Conservation (phyloP, 2,888 invertebrate species). For the Polydrusus tereticollis region DNA sequence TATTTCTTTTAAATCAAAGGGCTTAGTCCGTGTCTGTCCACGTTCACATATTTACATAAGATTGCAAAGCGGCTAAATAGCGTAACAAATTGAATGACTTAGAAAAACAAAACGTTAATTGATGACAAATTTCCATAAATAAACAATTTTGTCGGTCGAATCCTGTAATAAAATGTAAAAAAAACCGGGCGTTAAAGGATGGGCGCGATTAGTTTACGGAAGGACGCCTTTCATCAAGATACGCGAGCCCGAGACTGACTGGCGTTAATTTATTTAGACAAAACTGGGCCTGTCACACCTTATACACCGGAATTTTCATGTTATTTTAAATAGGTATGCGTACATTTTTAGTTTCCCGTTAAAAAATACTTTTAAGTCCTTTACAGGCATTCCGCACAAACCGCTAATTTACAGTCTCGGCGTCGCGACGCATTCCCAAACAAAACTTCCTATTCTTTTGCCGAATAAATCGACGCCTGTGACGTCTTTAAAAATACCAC, state of each 20-base stretch:
- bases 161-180: slow-evolving; percentile 27
- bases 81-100: slow-evolving; percentile 58
- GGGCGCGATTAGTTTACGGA: not conserved
- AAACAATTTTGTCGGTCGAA: slow-evolving; percentile 30
- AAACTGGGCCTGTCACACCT: slow-evolving; percentile 2
- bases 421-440: not conserved
- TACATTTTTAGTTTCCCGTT: no score
- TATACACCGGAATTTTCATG: not conserved
- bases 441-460: slow-evolving; percentile 35
- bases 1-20: no score
- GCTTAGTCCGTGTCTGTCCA: not conserved
- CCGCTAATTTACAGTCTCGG: not conserved
- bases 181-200: slow-evolving; percentile 18
- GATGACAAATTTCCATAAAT: slow-evolving; percentile 29
- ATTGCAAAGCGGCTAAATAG: slow-evolving; percentile 10
- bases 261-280: not conserved
- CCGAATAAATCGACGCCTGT: slow-evolving; percentile 25
- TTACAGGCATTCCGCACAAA: not conserved
- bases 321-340: no score
- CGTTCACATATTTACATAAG: not conserved
- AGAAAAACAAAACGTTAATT: slow-evolving; percentile 53
- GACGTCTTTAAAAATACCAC: slow-evolving; percentile 29
- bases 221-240: slow-evolving; percentile 34
- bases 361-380: not conserved
- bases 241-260: not conserved